Conservation (phyloP, 2,113 vertebrate genomes). For the Nycticebus coucang region DNA sequence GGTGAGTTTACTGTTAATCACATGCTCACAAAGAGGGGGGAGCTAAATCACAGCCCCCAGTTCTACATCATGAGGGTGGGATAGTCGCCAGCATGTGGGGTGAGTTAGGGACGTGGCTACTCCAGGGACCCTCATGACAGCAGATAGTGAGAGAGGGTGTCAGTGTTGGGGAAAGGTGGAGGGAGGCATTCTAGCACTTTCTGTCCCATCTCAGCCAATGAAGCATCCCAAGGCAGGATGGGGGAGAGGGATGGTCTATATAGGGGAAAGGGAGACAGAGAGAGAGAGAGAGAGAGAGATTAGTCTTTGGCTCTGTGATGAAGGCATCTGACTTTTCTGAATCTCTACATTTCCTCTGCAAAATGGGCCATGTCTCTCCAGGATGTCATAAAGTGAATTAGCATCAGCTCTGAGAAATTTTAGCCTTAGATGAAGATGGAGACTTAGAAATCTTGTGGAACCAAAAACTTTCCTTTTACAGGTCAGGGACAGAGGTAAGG, state of each 20-base stretch:
- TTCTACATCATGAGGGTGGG: not conserved
- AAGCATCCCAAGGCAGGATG: not conserved
- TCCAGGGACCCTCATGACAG: not conserved
- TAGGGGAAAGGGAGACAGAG: not conserved
- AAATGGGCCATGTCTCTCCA: not conserved
- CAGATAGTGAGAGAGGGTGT: not conserved
- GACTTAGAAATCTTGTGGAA: not conserved
- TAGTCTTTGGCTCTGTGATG: not conserved
- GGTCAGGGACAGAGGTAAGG: not conserved
- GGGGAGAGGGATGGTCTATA: not conserved
- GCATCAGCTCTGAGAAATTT: conserved; percentile 9
- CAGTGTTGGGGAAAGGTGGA: not conserved
- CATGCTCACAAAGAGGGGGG: not conserved
- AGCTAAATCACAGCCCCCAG: not conserved
- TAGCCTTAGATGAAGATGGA: not conserved
- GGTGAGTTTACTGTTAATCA: conserved; percentile 23
- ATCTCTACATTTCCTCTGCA: not conserved
- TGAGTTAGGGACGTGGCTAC: conserved; percentile 39
- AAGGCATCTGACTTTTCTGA: not conserved
- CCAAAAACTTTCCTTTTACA: not conserved
- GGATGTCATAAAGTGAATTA: not conserved
- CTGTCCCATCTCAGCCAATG: not conserved
- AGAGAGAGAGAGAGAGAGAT: not conserved
- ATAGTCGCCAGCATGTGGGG: not conserved
- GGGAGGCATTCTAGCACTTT: not conserved